phyloP scores from a whole-genome alignment of 2,113 vertebrate species.

The Salminus brasiliensis region DNA sequence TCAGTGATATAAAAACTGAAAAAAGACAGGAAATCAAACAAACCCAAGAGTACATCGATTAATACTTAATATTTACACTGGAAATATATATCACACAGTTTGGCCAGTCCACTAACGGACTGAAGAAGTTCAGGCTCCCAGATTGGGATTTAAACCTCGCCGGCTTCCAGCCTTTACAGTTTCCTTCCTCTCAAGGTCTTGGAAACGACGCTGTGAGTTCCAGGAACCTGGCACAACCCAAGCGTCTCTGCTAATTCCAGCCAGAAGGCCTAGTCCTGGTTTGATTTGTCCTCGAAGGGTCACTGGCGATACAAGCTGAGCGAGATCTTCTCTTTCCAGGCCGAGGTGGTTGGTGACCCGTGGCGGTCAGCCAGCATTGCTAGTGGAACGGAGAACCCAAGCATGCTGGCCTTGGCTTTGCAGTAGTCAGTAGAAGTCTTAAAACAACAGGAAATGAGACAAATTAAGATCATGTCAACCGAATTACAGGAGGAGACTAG shows the following conservation, averaged over 20 bases:
- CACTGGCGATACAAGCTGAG: neutral
- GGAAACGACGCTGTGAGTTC: neutral
- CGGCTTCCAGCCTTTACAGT: neutral
- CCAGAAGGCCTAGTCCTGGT: too few relatives aligned
- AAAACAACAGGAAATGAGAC: neutral
- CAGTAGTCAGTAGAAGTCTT: too few relatives aligned
- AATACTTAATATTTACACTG: slow-evolving; percentile 17
- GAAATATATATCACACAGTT: neutral
- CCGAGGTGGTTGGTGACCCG: neutral
- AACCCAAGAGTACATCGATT: neutral
- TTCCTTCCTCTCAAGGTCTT: neutral
- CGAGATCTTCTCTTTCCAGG: neutral
- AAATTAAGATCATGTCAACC: neutral
- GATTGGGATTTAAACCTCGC: neutral
- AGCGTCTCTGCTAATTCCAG: neutral
- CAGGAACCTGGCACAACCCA: neutral
- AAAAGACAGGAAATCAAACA: slow-evolving; percentile 35
- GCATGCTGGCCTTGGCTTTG: too few relatives aligned
- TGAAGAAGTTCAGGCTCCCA: slow-evolving; percentile 1
- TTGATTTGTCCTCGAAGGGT: neutral
- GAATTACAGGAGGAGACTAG: neutral
- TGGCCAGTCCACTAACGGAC: neutral
- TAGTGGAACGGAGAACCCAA: neutral
- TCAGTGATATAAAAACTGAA: slow-evolving; percentile 31
- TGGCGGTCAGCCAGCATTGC: neutral